These are phyloP conservation scores for Loris lydekkerianus DNA, from an alignment of 2,797 vertebrate species.

Conservation along the genomic window DNA sequence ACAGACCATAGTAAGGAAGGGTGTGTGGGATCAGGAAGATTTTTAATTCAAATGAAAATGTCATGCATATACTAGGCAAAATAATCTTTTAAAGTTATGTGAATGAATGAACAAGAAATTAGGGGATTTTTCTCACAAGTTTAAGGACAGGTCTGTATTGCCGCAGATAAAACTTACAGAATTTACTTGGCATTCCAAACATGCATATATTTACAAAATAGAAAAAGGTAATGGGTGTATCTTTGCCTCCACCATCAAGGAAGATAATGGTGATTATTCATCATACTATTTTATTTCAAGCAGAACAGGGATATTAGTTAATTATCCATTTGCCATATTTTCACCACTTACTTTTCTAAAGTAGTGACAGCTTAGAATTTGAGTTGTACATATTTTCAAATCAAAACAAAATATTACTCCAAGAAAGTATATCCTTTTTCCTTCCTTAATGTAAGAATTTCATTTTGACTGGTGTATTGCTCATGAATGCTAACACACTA, in stretches of 20 bases:
- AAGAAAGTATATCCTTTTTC: slow-evolving; percentile 36
- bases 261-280: slow-evolving; percentile 43
- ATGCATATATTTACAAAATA: background rate
- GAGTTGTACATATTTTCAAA: slow-evolving; percentile 54
- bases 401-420: slow-evolving; percentile 62
- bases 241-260: slow-evolving; percentile 36
- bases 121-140: background rate
- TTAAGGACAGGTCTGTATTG: background rate
- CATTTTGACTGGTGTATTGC: background rate
- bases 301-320: slow-evolving; percentile 26
- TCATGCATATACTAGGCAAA: background rate
- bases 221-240: background rate
- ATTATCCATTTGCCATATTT: slow-evolving; percentile 65
- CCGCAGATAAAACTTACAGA: background rate
- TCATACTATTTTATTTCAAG: slow-evolving; percentile 45
- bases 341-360: slow-evolving; percentile 43
- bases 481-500: background rate
- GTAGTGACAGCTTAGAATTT: slow-evolving; percentile 38
- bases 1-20: background rate
- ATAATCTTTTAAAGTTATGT: background rate
- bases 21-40: background rate
- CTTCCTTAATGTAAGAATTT: background rate
- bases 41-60: background rate
- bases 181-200: background rate
- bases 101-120: background rate